phyloP scores from a whole-genome alignment of 2,888 invertebrate species.

The Spisula subtruncata region DNA sequence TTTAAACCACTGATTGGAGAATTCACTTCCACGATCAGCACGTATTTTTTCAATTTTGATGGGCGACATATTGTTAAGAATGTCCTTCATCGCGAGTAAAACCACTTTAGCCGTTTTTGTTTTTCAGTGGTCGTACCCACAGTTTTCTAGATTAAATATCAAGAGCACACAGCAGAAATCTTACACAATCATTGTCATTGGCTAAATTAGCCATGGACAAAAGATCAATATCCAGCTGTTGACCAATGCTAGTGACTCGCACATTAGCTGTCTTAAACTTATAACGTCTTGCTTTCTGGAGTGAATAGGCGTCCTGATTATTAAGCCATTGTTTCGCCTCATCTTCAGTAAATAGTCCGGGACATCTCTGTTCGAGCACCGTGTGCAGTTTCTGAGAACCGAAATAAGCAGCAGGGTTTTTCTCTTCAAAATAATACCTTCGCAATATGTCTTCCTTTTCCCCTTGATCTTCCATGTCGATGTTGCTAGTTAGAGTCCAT shows the following conservation, averaged over 20 bases:
- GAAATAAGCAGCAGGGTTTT: no score
- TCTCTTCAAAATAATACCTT: no score
- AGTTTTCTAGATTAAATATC: constrained; percentile 62
- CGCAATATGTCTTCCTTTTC: no score
- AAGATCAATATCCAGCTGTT: constrained; percentile 59
- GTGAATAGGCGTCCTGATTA: constrained; percentile 32
- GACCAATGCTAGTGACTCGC: constrained; percentile 52
- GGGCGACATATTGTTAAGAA: no score
- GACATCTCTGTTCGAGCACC: no score
- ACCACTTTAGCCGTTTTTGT: no score
- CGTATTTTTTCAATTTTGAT: no score
- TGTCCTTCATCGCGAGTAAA: no score
- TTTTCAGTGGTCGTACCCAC: constrained; percentile 56
- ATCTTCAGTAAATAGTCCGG: no score
- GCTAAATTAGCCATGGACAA: constrained; percentile 49
- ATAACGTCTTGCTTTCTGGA: constrained; percentile 53
- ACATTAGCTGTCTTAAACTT: constrained; percentile 57
- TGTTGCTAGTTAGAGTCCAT: no score
- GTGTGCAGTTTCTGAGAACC: no score
- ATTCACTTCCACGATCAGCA: background rate
- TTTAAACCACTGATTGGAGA: constrained; percentile 61
- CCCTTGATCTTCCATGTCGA: no score
- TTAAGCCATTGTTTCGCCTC: background rate
- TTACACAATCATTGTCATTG: constrained; percentile 56
- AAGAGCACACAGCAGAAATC: constrained; percentile 58